A percentile compares a stretch with the other conserved stretches of the same genome.
Conservation (phyloP, 2,797 vertebrate species). For the Florisuga fusca region DNA sequence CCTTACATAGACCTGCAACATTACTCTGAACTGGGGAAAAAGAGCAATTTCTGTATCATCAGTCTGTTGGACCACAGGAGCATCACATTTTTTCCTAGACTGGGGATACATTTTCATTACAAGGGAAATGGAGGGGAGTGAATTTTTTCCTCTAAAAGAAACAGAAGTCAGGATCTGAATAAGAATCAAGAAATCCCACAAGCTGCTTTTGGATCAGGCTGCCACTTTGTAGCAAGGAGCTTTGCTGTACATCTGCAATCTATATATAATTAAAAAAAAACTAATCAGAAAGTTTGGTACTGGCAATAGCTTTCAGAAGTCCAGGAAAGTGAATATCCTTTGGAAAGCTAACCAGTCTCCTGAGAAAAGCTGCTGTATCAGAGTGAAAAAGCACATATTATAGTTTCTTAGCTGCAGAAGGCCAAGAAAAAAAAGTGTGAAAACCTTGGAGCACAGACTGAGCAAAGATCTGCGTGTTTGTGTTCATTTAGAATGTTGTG, state of each 20-base stretch:
- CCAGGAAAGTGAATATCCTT: background rate
- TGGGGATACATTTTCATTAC: background rate
- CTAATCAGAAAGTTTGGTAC: background rate
- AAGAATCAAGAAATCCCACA: background rate
- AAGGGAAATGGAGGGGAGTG: background rate
- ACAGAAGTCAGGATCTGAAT: background rate
- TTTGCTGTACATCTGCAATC: background rate
- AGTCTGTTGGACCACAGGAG: background rate
- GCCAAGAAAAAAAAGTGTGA: background rate
- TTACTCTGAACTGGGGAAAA: background rate
- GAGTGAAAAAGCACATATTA: background rate
- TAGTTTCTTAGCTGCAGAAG: background rate
- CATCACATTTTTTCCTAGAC: background rate
- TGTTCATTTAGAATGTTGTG: background rate
- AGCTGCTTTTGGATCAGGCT: background rate
- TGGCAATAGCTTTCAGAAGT: background rate
- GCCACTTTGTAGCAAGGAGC: background rate
- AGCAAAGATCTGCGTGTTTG: background rate
- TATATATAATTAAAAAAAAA: background rate
- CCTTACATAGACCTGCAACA: background rate
- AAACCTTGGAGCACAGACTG: background rate
- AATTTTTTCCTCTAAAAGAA: background rate
- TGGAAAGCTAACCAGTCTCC: background rate
- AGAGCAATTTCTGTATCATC: background rate
- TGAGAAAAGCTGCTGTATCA: background rate